Base-by-base conservation (phyloP, 1,140 invertebrate species). In the Homarus americanus region DNA sequence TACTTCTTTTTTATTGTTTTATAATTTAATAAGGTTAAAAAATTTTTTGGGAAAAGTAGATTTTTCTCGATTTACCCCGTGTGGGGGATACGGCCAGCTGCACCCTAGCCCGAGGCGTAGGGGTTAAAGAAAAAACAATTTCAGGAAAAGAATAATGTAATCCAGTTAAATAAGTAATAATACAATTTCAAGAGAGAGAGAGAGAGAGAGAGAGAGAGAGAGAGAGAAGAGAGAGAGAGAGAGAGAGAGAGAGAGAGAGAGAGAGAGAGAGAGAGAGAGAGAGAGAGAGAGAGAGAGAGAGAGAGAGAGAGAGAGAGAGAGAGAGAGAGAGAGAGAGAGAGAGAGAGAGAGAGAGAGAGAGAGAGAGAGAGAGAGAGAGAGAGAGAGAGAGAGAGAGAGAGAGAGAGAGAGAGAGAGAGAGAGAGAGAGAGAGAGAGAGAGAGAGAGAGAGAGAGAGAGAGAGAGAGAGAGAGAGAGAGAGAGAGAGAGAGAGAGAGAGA, bases 201-300 rank as follows among this genome's bases (percentile, higher is more conserved):
- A 82, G 79, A 58, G 28, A 58, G 72, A 58, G 49, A 9, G 49
- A 58, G 53, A 53, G 80, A 82, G 49, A 58, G 80, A 79, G 36
- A 20, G 41, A 7, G 2, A 3, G 36, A 9, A 38, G 76, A 28
- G 41, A 17, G 24, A 24, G 38, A 36, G n/a, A 17, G 34, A 36
- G 36, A 32, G 17, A 58, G 53, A 12, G 73, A 32, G 44, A 53
- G 44, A 80, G 78, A 80, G 44, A 53, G 44, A 44, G 78, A 53
- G 78, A 49, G 41, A 49, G 20, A 49, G 41, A 32, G 38, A 80
- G 38, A 41, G 15, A 40, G 40, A 78, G 75, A 78, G 75, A 78
- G 34, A 78, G 40, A 36, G 75, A 41, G 40, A 41, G 40, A 38
- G 40, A 41, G 40, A 41, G 75, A 41, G 69, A 72, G 69, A 72